phyloP scores from a whole-genome alignment of 2,888 invertebrate species.

The Phrixothrix hirtus region DNA sequence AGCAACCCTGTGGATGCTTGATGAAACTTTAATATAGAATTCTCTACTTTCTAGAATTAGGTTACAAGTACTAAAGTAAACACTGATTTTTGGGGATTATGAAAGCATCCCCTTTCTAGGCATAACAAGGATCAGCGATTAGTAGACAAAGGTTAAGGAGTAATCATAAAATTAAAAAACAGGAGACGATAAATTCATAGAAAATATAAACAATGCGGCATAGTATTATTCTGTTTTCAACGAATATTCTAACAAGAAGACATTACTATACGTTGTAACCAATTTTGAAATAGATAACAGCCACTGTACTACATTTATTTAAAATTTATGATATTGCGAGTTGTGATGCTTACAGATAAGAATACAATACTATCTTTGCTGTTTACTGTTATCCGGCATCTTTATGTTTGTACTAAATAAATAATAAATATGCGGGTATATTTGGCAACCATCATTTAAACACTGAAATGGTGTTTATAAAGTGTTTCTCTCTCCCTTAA shows the following conservation, averaged over 20 bases:
- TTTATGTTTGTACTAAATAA: conserved; percentile 14
- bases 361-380: conserved; percentile 11
- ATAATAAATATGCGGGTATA: conserved; percentile 16
- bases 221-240: too few relatives aligned
- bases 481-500: too few relatives aligned
- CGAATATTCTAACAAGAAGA: too few relatives aligned
- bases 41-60: conserved; percentile 10
- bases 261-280: conserved; percentile 2
- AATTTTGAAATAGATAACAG: conserved; percentile 7
- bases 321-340: conserved; percentile 11
- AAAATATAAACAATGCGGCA: too few relatives aligned
- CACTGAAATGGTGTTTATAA: too few relatives aligned
- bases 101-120: background rate
- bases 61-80: conserved; percentile 7
- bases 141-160: too few relatives aligned
- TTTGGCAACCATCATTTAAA: conserved; percentile 8
- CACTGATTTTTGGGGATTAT: conserved; percentile 6
- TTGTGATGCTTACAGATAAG: conserved; percentile 13
- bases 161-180: too few relatives aligned
- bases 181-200: too few relatives aligned
- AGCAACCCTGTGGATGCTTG: conserved; percentile 13
- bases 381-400: conserved; percentile 19
- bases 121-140: too few relatives aligned
- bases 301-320: conserved; percentile 8
- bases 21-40: conserved; percentile 17